Evolutionary conservation across 2,113 vertebrate genomes (phyloP).

Genomic region (Dicaeum eximium): DNA sequence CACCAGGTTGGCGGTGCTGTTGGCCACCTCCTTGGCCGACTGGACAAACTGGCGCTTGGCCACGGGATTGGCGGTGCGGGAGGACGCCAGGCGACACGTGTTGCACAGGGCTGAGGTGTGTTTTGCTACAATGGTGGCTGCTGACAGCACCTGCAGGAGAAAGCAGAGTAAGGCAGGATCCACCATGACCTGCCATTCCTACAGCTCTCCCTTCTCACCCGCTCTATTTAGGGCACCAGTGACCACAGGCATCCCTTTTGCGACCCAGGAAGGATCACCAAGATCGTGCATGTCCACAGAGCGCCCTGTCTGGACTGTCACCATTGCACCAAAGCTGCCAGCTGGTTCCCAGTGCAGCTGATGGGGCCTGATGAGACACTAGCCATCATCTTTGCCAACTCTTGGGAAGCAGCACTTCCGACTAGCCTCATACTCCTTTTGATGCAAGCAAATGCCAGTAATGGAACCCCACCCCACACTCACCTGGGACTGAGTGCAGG

Average conservation of each 20-base stretch:
- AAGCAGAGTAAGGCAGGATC: neutral
- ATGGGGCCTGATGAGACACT: neutral
- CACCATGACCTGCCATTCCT: rapidly evolving
- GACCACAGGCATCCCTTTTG: neutral
- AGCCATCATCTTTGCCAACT: neutral
- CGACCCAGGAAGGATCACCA: neutral
- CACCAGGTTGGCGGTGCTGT: conserved; percentile 96
- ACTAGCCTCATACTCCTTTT: neutral
- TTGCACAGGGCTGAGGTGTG: conserved; percentile 97
- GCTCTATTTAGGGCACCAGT: neutral
- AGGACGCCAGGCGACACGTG: conserved; percentile 92
- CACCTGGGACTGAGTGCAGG: conserved; percentile 96
- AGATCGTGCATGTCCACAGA: neutral
- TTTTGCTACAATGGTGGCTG: conserved; percentile 96
- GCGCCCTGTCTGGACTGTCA: neutral
- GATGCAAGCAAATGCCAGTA: neutral
- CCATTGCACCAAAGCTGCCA: neutral
- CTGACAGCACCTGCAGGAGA: conserved; percentile 86
- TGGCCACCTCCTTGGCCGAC: conserved; percentile 97
- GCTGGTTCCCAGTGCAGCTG: neutral
- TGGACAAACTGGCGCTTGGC: conserved; percentile 99
- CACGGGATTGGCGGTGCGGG: conserved; percentile 89
- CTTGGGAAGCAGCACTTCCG: neutral
- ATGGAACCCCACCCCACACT: neutral
- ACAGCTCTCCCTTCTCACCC: neutral